phyloP scores from a whole-genome alignment of 1,140 invertebrate genomes.

The Andrena cerasifolii region DNA sequence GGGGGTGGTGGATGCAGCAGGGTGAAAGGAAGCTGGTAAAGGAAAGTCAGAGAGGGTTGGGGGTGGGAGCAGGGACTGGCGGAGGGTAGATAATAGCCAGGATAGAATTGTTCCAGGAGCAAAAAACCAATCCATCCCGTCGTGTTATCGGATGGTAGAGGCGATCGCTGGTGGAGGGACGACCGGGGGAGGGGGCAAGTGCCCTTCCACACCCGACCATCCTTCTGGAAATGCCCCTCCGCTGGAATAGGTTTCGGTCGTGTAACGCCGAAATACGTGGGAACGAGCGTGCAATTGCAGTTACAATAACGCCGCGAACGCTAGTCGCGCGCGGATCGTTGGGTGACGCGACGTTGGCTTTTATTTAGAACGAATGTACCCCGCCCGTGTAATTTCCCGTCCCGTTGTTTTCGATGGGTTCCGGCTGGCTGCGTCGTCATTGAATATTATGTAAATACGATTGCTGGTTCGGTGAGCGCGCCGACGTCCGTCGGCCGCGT shows the following conservation, averaged over 20 bases:
- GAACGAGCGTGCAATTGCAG: neutral
- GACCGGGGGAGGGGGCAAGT: constrained; percentile 60
- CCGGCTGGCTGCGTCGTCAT: neutral
- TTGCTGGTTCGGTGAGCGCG: neutral
- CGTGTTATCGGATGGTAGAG: constrained; percentile 76
- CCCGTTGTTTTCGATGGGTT: neutral
- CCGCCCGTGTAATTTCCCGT: neutral
- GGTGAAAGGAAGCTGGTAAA: constrained; percentile 6
- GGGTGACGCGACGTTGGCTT: neutral
- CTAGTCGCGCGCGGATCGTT: neutral
- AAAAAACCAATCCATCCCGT: constrained; percentile 76
- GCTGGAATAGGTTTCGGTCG: constrained; percentile 48
- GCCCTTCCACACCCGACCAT: constrained; percentile 12
- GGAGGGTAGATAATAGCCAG: constrained; percentile 73
- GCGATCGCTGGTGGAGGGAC: too few relatives aligned
- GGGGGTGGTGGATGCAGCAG: constrained; percentile 39
- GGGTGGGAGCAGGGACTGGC: constrained; percentile 1
- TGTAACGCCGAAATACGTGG: constrained; percentile 2
- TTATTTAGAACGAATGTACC: neutral
- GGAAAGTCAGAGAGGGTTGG: constrained; percentile 10
- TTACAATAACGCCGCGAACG: neutral
- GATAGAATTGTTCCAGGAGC: constrained; percentile 76
- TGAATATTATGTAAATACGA: neutral
- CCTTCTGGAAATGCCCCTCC: constrained; percentile 38
- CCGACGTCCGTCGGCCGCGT: neutral